Conservation (phyloP, 2,888 invertebrate genomes). For the Lycaena phlaeas region DNA sequence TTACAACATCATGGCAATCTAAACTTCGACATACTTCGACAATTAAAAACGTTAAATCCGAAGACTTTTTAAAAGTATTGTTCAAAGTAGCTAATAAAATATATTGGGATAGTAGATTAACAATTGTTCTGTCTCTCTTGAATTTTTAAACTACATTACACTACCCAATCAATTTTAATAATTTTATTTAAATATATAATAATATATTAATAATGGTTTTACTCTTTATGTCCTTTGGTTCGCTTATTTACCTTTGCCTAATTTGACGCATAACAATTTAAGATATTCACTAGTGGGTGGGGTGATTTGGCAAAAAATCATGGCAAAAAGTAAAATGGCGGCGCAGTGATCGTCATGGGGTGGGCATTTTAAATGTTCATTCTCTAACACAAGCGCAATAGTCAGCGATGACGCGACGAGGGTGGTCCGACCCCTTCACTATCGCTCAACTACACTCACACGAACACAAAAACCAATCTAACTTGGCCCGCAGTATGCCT, state of each 20-base stretch:
- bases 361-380: slow-evolving; percentile 67
- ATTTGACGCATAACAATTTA: slow-evolving; percentile 6
- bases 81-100: too few species aligned
- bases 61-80: too few species aligned
- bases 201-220: too few species aligned
- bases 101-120: too few species aligned
- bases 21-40: too few species aligned
- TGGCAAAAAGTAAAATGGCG: slow-evolving; percentile 51
- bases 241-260: neutral
- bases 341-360: slow-evolving; percentile 58
- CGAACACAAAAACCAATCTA: slow-evolving; percentile 27
- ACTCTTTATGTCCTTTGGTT: too few species aligned
- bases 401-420: slow-evolving; percentile 63
- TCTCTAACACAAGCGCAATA: slow-evolving; percentile 65
- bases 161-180: too few species aligned
- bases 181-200: too few species aligned
- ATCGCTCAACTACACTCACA: slow-evolving; percentile 57
- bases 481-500: slow-evolving; percentile 29
- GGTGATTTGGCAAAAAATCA: slow-evolving; percentile 27
- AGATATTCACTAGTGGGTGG: slow-evolving; percentile 20
- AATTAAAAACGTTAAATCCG: too few species aligned
- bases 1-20: too few species aligned
- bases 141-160: too few species aligned
- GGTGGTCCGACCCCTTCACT: slow-evolving; percentile 49
- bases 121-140: too few species aligned